These are phyloP conservation scores for Thinocorus orbignyianus DNA, from an alignment of 2,113 vertebrate genomes.

Conservation along the genomic window DNA sequence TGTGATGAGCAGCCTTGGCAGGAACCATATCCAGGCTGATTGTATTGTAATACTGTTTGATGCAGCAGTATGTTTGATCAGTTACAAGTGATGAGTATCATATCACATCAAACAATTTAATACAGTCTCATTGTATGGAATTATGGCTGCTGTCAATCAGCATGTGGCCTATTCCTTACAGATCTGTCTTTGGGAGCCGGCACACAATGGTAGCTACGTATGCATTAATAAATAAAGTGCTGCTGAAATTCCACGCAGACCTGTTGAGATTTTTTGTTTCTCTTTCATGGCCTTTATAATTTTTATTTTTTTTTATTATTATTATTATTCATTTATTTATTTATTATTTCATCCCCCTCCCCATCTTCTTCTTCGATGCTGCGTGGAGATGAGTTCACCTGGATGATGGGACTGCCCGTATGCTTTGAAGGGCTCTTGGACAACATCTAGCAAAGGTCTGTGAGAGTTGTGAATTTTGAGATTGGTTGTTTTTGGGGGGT, in stretches of 20 bases:
- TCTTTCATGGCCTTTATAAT: slow-evolving; percentile 44
- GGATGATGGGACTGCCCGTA: neutral
- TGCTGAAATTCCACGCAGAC: slow-evolving; percentile 67
- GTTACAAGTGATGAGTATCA: slow-evolving; percentile 79
- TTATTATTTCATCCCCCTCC: neutral
- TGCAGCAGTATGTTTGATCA: slow-evolving; percentile 77
- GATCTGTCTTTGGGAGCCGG: slow-evolving; percentile 67
- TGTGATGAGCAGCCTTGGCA: slow-evolving; percentile 66
- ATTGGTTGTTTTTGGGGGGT: neutral
- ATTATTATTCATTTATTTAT: neutral
- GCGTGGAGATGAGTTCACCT: neutral
- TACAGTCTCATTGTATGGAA: slow-evolving; percentile 81
- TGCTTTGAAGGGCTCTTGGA: neutral
- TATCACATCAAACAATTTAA: slow-evolving; percentile 82
- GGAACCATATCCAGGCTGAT: slow-evolving; percentile 59
- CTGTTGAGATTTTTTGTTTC: slow-evolving; percentile 72
- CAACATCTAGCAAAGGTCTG: neutral
- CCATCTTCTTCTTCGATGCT: neutral
- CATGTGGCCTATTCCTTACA: slow-evolving; percentile 72
- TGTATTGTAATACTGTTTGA: slow-evolving; percentile 74
- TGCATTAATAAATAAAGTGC: slow-evolving; percentile 78
- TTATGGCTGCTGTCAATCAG: slow-evolving; percentile 84
- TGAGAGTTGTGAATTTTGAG: neutral
- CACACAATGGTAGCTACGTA: slow-evolving; percentile 61
- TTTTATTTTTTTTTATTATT: neutral